Base-by-base conservation (phyloP, 2,888 invertebrate genomes). In the Acrobasis suavella region DNA sequence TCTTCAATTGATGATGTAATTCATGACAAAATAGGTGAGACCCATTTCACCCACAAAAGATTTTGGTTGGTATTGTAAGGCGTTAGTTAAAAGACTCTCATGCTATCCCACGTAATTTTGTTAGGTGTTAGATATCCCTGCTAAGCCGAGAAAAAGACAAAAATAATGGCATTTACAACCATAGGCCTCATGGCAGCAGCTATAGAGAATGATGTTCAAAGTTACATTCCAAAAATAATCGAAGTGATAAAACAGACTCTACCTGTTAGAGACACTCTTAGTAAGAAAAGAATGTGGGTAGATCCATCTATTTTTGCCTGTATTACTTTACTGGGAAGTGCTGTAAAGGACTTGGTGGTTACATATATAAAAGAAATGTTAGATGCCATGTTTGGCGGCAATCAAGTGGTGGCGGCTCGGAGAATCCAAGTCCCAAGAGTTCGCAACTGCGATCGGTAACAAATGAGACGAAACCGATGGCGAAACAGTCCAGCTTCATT, bases 231-330 rank as follows among this genome's bases (percentile, higher is more conserved):
- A 0, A 95, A 94, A 76, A 97, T 98, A 64, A 97, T 98, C 96
- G 96, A 97, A 74, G 94, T 95, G 2, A 95, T 98, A 22, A 95
- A 95, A 78, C 91, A 93, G 69, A 94, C 96, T 2, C 84, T 98
- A 46, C 98, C 98, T 0, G 93, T 96, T 0, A 94, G 96, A 76
- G 97, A 97, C 72, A 93, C 94, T 0, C 94, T 96, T 22, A 95
- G 95, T 64, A 97, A 97, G 79, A 96, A 96, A 75, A 94, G 95
- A 68, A 85, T 93, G 8, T 90, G 93, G 37, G 93, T 96, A 59
- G 98, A 99, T 79, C 96, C 98, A 0, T 95, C 97, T 0, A 96
- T 99, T 58, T 99, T 98, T 84, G 96, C 97, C 38, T 99, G 98
- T 82, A 96, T 99, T 22, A 98, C 98, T 38, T 93, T 99, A 69